These are phyloP conservation scores for Oryzias celebensis DNA, from an alignment of 2,113 vertebrate species.

Conservation along the genomic window DNA sequence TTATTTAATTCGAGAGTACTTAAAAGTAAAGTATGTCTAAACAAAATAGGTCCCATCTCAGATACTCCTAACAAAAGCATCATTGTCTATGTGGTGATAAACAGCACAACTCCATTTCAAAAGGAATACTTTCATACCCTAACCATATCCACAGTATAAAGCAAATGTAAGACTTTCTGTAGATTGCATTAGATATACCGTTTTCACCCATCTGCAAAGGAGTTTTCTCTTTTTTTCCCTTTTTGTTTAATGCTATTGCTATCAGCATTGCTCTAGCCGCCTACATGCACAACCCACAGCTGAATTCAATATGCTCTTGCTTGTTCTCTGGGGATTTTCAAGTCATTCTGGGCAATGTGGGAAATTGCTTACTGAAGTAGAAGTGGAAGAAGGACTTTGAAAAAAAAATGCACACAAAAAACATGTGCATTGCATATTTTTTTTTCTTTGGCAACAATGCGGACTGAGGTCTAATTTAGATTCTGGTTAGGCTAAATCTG, in stretches of 20 bases:
- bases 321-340: constrained; percentile 30
- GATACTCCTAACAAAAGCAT: neutral
- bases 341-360: constrained; percentile 37
- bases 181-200: constrained; percentile 7
- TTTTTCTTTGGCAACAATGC: constrained; percentile 31
- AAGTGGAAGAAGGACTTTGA: constrained; percentile 34
- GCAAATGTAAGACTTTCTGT: constrained; percentile 19
- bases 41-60: too few species aligned
- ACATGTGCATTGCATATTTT: constrained; percentile 14
- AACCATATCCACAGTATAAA: constrained; percentile 14
- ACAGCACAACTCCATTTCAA: constrained; percentile 7
- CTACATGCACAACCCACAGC: constrained; percentile 42
- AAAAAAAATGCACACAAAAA: constrained; percentile 24
- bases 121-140: neutral
- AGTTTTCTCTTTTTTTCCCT: constrained; percentile 7
- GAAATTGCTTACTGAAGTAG: constrained; percentile 44
- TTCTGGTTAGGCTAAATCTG: constrained; percentile 1
- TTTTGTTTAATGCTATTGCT: constrained; percentile 25
- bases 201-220: constrained; percentile 21
- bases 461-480: neutral
- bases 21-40: too few species aligned
- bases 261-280: constrained; percentile 33
- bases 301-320: constrained; percentile 30
- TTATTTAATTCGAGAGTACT: too few species aligned
- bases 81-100: neutral